Evolutionary conservation across 1,140 invertebrate species (phyloP).

Genomic region (Pachypeltis micranthus): DNA sequence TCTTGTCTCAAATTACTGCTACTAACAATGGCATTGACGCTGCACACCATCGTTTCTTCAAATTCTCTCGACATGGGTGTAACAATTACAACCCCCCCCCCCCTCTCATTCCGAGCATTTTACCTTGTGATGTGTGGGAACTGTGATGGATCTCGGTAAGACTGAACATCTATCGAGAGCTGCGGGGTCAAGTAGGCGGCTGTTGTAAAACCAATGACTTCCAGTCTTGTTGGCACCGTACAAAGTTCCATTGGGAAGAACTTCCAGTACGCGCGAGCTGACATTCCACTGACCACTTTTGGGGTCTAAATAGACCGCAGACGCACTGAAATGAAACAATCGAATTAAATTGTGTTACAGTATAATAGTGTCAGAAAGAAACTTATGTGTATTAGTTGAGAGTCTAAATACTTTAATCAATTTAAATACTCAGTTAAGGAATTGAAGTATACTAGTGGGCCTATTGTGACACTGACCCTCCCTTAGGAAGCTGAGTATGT

Average conservation of each 20-base stretch:
- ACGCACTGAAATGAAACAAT: slow-evolving; percentile 25
- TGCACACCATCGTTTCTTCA: too few species aligned
- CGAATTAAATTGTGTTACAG: not conserved
- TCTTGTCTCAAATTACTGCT: too few species aligned
- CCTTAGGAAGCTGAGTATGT: too few species aligned
- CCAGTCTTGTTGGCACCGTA: not conserved
- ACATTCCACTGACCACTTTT: slow-evolving; percentile 30
- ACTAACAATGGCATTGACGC: too few species aligned
- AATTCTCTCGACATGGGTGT: too few species aligned
- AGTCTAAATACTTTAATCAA: too few species aligned
- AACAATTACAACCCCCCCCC: too few species aligned
- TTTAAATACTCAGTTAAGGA: too few species aligned
- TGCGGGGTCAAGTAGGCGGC: slow-evolving; percentile 22
- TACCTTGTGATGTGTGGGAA: slow-evolving; percentile 22
- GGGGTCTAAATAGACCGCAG: slow-evolving; percentile 31
- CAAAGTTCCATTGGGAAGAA: not conserved
- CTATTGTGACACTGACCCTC: too few species aligned
- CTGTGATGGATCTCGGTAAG: slow-evolving; percentile 25
- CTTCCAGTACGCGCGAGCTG: slow-evolving; percentile 25
- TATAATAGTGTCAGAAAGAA: too few species aligned
- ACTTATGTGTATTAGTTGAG: too few species aligned
- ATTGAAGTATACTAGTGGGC: too few species aligned
- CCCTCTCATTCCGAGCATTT: slow-evolving; percentile 1
- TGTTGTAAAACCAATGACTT: slow-evolving; percentile 34
- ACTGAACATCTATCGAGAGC: slow-evolving; percentile 15